Percentiles rank a stretch among this genome's conserved stretches.
These are phyloP conservation scores for Labrus mixtus DNA, from an alignment of 2,113 vertebrate genomes.

Conservation along the genomic window DNA sequence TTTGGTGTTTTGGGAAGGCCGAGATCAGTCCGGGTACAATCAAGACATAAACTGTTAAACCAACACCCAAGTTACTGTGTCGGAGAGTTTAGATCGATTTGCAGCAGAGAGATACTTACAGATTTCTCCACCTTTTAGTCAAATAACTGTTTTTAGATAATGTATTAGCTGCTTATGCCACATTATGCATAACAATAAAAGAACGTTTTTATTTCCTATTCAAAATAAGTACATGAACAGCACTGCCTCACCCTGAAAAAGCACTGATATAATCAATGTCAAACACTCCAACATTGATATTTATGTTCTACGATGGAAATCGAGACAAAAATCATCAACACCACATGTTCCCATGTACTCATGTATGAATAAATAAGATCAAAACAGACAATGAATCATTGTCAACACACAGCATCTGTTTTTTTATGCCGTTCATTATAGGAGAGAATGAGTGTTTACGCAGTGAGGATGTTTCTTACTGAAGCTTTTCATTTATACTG, in stretches of 20 bases:
- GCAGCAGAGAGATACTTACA: background rate
- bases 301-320: background rate
- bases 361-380: background rate
- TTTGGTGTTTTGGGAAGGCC: background rate
- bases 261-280: slow-evolving; percentile 9
- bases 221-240: background rate
- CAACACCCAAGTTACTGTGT: background rate
- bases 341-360: background rate
- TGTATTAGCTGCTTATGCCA: slow-evolving; percentile 30
- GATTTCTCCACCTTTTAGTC: background rate
- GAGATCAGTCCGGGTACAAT: background rate
- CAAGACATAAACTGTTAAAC: background rate
- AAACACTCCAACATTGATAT: background rate
- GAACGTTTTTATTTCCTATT: slow-evolving; percentile 9
- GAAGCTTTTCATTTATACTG: no score
- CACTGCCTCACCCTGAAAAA: slow-evolving; percentile 33
- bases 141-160: slow-evolving; percentile 8
- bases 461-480: no score
- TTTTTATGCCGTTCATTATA: no score
- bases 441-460: no score
- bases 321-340: background rate
- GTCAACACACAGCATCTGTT: background rate
- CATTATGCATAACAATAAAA: slow-evolving; percentile 19
- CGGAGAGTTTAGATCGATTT: background rate
- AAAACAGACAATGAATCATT: background rate